Evolutionary conservation across 2,113 vertebrate genomes (phyloP), one percentile per base, ranked within the genome.

Genomic region (Xyrauchen texanus): DNA sequence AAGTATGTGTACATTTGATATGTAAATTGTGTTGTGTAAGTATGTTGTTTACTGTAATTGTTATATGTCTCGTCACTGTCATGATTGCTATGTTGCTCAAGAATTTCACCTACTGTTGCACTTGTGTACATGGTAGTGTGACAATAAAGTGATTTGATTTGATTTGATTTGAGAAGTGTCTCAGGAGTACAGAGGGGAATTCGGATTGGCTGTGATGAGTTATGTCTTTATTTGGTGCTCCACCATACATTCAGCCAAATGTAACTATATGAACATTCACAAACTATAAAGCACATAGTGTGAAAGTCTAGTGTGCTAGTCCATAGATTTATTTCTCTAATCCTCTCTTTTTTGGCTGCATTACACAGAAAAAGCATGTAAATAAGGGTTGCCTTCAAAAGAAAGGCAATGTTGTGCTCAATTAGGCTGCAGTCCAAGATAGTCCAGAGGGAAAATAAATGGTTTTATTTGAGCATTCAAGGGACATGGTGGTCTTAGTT

Each of bases 381-480:
- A 63, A 53, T n/a, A 52, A 47, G n/a, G 10, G 7, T 45, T 65
- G 16, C 34, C 73, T 49, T 76, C 46, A 63, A 15, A 76, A 67
- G 52, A 58, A 72, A 64, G 64, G 34, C 51, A 11, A 21, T 45
- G 49, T n/a, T 49, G 52, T 66, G 68, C 42, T 65, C 65, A 66
- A 78, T 81, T 85, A 81, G 49, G 34, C 65, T 63, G 44, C 57
- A 21, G 83, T 65, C 77, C 75, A n/a, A 85, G 69, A 64, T 80
- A 63, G 67, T 83, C 81, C 79, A 53, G 73, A 79, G 75, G 68
- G 61, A 73, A 53, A 79, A 72, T 47, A 69, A 80, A 80, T 80
- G 46, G 77, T 78, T 88, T 86, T 80, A 76, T 67, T 80, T 78
- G 67, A 74, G 64, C 42, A 69, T 73, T 68, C 77, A 84, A 76